Conservation (phyloP, 2,797 vertebrate species). For the Moxostoma hubbsi region DNA sequence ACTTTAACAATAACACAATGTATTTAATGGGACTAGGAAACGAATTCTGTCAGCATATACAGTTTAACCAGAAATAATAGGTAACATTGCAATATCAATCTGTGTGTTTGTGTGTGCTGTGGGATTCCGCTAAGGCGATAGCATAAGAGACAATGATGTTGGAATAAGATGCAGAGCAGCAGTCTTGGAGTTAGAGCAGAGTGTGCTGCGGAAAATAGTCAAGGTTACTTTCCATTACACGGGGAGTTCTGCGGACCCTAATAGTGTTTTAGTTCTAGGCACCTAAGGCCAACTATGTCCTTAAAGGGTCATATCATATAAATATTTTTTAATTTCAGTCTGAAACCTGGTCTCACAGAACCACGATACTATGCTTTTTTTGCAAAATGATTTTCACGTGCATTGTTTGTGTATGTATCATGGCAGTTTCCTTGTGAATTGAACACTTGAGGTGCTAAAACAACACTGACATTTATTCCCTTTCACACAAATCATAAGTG, state of each 20-base stretch:
- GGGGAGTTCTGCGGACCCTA: neutral
- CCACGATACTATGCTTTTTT: too few species aligned
- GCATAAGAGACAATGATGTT: conserved; percentile 30
- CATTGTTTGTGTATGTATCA: too few species aligned
- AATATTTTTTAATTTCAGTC: too few species aligned
- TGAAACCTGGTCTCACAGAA: too few species aligned
- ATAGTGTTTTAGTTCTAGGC: conserved; percentile 4
- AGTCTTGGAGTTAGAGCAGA: conserved; percentile 41
- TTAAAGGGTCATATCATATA: conserved; percentile 9
- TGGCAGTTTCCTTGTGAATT: too few species aligned
- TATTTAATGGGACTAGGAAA: neutral
- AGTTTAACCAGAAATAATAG: neutral
- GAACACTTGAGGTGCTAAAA: too few species aligned
- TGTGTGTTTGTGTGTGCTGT: conserved; percentile 29
- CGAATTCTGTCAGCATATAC: neutral
- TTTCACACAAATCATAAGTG: too few species aligned
- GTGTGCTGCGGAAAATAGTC: conserved; percentile 31
- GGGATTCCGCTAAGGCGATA: conserved; percentile 45
- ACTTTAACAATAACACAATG: neutral
- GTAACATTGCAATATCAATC: neutral
- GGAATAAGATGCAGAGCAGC: conserved; percentile 37
- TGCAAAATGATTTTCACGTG: too few species aligned
- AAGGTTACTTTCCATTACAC: conserved; percentile 34
- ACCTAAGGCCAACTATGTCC: neutral
- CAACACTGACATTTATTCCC: too few species aligned